Evolutionary conservation across 2,888 invertebrate species (phyloP), one percentile per base, ranked within the genome.

Genomic region (Nysson spinosus): DNA sequence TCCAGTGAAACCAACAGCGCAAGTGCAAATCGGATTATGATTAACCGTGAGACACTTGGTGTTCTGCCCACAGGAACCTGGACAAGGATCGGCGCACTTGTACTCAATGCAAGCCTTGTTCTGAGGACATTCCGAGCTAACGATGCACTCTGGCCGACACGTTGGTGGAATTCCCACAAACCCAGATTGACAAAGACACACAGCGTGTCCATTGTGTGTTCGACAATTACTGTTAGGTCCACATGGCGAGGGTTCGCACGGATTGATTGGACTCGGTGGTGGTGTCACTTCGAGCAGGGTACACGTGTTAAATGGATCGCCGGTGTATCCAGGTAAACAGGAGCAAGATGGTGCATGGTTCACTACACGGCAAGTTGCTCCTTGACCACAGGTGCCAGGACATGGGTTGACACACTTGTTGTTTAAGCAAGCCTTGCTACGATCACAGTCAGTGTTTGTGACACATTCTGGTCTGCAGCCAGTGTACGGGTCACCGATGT

Each of bases 351-450:
- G 95, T 4, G 93, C 92, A 80, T 96, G 96, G 87, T 96, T 95
- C 35, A 92, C 90, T 19, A 95, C 95, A 61, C 90, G 90, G 80
- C 96, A 96, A 72, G 92, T 92, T 0, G 96, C 94, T 80, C 93
- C 93, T 17, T 93, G 88, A 4, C 96, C 96, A 85, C 96, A 96
- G 14, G 92, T 93, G 61, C 93, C 94, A 47, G 92, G 91, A 81
- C 96, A 96, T 14, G 96, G 95, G 88, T 95, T 93, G 63, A 91
- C 89, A 83, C 96, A 96, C 89, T 96, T 95, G 81, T 94, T 94
- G 84, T 94, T 94, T 17, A 93, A 89, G 83, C 96, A 97, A 46
- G 96, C 93, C 78, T 91, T 93, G 74, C 92, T 91, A 68, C 91
- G 90, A 24, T 92, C 88, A 79, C 96, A 96, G 79, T 96, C 96